phyloP scores from a whole-genome alignment of 2,797 vertebrate genomes.

The Dryobates pubescens region DNA sequence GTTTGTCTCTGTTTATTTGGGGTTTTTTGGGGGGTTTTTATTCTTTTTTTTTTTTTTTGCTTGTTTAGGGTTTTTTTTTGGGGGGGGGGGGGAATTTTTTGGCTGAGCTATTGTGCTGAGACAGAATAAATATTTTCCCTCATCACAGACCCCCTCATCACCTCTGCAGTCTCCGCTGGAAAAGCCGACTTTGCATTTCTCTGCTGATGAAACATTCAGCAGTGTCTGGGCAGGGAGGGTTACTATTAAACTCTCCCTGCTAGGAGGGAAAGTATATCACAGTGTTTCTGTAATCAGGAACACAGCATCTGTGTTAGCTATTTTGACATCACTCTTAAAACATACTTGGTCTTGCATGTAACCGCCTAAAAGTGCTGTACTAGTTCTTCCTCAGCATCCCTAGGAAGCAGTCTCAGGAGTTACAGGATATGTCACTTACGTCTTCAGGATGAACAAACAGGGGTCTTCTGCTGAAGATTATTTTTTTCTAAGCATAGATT shows the following conservation, averaged over 20 bases:
- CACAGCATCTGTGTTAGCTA: not conserved
- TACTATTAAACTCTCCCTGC: not conserved
- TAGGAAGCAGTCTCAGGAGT: not conserved
- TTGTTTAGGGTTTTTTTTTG: not conserved
- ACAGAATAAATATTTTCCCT: not conserved
- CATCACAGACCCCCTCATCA: not conserved
- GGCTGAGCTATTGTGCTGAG: not conserved
- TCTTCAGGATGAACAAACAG: not conserved
- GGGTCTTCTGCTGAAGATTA: not conserved
- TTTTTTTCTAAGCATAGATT: not conserved
- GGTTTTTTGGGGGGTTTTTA: too few species aligned
- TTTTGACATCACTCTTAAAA: conserved; percentile 37
- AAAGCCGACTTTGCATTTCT: not conserved
- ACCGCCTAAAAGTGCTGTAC: not conserved
- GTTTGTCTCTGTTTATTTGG: not conserved
- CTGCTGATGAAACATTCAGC: conserved; percentile 32
- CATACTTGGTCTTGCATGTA: not conserved
- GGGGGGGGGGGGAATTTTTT: not conserved
- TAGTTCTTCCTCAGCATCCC: not conserved
- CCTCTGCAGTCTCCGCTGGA: not conserved
- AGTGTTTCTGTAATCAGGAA: conserved; percentile 40
- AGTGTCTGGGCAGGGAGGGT: not conserved
- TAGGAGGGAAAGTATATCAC: not conserved
- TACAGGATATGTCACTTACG: too few species aligned
- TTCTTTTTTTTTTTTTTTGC: not conserved